Evolutionary conservation across 2,888 invertebrate species (phyloP), one percentile per base, ranked within the genome.

Genomic region (Xanthia icteritia): DNA sequence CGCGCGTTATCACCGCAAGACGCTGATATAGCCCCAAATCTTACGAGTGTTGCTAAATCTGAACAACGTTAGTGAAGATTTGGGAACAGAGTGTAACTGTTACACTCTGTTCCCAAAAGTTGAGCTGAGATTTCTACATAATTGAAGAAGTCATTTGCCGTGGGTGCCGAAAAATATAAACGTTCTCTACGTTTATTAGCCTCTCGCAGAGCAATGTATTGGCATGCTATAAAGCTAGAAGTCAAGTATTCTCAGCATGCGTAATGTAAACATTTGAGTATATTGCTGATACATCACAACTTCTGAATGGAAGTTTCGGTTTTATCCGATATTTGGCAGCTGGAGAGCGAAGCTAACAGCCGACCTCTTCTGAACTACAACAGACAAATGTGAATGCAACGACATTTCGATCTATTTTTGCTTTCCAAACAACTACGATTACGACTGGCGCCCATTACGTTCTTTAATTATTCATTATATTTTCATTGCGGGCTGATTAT

Each of bases 401-500:
- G 72, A 72, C 48, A 73, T 60, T 68, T 71, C 64, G 51, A 76
- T 73, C 58, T 82, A 85, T 78, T 85, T 77, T 68, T 71, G 65
- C 61, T 72, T 74, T 72, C 67, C 66, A 64, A 82, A 84, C 66
- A 66, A 48, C 60, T 64, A 77, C 61, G 71, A 72, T 64, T 60
- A 60, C 69, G 48, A 45, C 63, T 27, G n/a, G 31, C n/a, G 27
- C 13, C 61, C 54, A 67, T 42, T 66, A 73, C 58, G 56, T 68
- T 77, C 20, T 77, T 79, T 68, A 65, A 79, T 72, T n/a, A 69
- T 74, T 77, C 54, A 71, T 79, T 79, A 77, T n/a, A 63, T 64
- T 79, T 74, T 76, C 61, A 86, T 80, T 77, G 76, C 64, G 39
- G 64, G 54, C 61, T 61, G 74, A 86, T 78, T 69, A 75, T 54